These are phyloP conservation scores for Nesogale talazaci DNA, from an alignment of 2,113 vertebrate species.

Conservation along the genomic window DNA sequence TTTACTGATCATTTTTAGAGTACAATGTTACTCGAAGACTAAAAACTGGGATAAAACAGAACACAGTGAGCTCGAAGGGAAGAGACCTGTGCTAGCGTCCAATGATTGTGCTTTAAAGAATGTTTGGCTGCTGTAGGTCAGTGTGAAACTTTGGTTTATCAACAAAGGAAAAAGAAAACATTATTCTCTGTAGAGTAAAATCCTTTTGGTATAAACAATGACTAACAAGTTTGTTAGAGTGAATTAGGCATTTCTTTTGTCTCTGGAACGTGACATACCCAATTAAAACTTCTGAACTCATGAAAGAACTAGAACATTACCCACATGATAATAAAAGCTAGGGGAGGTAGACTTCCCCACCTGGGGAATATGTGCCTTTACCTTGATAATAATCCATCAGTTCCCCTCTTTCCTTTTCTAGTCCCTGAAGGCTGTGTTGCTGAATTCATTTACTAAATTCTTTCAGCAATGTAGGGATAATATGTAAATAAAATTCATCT, in stretches of 20 bases:
- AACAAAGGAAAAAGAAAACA: constrained; percentile 88
- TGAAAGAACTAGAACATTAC: constrained; percentile 90
- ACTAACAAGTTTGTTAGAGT: constrained; percentile 97
- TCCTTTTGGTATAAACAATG: constrained; percentile 90
- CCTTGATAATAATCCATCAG: constrained; percentile 93
- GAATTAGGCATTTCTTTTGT: constrained; percentile 98
- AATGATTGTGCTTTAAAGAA: constrained; percentile 82
- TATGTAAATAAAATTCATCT: constrained; percentile 91
- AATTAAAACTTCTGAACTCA: constrained; percentile 93
- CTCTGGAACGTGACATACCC: constrained; percentile 93
- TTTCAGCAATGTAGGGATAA: constrained; percentile 86
- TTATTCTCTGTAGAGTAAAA: constrained; percentile 87
- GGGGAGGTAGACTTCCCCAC: constrained; percentile 90
- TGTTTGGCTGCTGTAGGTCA: constrained; percentile 81
- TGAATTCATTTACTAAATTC: constrained; percentile 93
- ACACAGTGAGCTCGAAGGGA: constrained; percentile 69
- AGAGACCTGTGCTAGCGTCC: constrained; percentile 56
- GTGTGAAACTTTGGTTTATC: constrained; percentile 88
- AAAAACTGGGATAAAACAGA: constrained; percentile 60
- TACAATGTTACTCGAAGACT: constrained; percentile 50
- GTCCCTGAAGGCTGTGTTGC: constrained; percentile 87
- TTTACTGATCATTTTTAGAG: constrained; percentile 26
- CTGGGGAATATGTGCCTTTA: constrained; percentile 94
- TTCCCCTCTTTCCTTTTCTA: constrained; percentile 90
- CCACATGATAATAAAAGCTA: constrained; percentile 92